These are phyloP conservation scores for Onthophagus sagittarius DNA, from an alignment of 2,888 invertebrate genomes.

Conservation along the genomic window DNA sequence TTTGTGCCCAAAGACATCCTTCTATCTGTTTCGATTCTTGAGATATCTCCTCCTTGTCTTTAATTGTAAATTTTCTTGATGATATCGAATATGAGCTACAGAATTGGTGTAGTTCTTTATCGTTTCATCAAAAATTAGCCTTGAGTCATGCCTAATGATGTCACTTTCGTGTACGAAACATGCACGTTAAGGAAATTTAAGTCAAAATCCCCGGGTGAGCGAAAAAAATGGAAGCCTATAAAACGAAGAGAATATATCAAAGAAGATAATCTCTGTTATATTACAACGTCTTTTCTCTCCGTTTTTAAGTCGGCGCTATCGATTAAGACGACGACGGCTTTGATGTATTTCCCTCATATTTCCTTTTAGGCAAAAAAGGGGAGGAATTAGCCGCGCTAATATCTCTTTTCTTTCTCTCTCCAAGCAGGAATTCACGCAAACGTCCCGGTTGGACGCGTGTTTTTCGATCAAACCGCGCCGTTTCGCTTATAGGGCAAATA, in stretches of 20 bases:
- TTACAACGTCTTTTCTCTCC: background rate
- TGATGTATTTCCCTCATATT: background rate
- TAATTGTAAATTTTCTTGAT: no score
- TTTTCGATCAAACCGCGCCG: background rate
- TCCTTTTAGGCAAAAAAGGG: background rate
- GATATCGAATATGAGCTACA: no score
- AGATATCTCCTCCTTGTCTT: no score
- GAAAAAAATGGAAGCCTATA: background rate
- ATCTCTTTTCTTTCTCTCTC: background rate
- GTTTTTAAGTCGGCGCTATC: background rate
- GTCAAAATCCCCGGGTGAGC: no score
- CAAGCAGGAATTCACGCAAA: background rate
- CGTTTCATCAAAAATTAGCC: no score
- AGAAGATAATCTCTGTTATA: background rate
- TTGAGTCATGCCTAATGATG: no score
- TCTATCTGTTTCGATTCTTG: no score
- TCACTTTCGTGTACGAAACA: no score
- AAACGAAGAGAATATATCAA: background rate
- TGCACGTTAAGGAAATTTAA: no score
- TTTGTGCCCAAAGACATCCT: no score
- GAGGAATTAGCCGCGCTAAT: background rate
- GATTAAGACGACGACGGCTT: background rate
- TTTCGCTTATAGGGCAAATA: slow-evolving; percentile 3
- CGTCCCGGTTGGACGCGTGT: background rate
- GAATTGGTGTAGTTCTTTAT: no score